Evolutionary conservation across 2,797 vertebrate genomes (phyloP), one percentile per base, ranked within the genome.

Genomic region (Hephaestus fuliginosus): DNA sequence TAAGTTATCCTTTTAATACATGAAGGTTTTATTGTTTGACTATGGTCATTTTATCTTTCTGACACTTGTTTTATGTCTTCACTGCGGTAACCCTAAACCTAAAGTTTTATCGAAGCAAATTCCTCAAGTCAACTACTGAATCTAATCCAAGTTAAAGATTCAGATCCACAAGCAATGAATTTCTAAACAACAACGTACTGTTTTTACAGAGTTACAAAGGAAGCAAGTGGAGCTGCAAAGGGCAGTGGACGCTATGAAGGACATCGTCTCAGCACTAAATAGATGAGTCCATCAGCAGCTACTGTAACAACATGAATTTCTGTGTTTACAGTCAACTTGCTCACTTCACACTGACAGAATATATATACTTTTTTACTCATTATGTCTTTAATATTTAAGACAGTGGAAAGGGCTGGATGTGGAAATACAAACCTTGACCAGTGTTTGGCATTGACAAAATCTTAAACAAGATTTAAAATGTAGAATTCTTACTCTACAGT

Each of bases 131-230:
- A 20, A 48, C 17, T 48, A 48, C 17, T 60, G 33, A 60, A 39
- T 60, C 18, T 60, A 60, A 41, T 41, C 25, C 25, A 25, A 25
- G 25, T 25, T 25, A 25, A 25, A 28, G 22, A 33, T 36, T 36
- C 33, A 36, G 33, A 7, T 36, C 33, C 33, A 36, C 33, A 36
- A 36, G 33, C 33, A 36, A 4, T 62, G 20, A 41, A 41, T 22
- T 28, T 66, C 18, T 58, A 17, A 71, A 13, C 4, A 5, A 52
- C 2, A 28, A 11, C 18, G 12, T 10, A 0, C 70, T 63, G 18
- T 84, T 78, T 84, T 82, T 76, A 22, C 88, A 96, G 96, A 92
- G 52, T 48, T 95, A 33, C 46, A 92, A 53, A 83, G 81, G 63
- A 93, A 90, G 83, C 83, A 88, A 55, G 11, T 0, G 12, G 86